A percentile compares a stretch with the other conserved stretches of the same genome.
Conservation (phyloP, 2,888 invertebrate species). For the Cepaea hortensis region DNA sequence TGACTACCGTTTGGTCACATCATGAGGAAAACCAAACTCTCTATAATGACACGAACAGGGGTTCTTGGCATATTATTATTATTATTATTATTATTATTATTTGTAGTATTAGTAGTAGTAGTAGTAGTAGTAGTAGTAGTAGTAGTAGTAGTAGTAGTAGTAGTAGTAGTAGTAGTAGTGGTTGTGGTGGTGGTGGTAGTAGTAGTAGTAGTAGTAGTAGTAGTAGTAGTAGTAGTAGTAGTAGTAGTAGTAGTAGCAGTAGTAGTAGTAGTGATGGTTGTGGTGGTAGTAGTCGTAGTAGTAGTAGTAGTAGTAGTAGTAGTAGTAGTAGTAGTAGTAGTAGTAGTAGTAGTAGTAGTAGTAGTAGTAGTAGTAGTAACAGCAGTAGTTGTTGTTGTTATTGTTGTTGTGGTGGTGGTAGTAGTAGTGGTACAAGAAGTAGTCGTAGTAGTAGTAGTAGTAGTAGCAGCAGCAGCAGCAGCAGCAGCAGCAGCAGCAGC, state of each 20-base stretch:
- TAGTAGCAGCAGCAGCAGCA: neutral
- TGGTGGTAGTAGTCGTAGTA: neutral
- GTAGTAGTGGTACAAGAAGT: neutral
- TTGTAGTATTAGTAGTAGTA: no score
- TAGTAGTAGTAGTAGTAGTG: neutral
- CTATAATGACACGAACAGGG: no score
- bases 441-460: neutral
- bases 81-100: no score
- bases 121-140: neutral
- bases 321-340: constrained; percentile 3
- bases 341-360: neutral
- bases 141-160: neutral
- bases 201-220: neutral
- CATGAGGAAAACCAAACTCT: no score
- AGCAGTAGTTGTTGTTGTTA: neutral
- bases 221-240: neutral
- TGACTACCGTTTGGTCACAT: no score
- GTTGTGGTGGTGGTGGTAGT: neutral
- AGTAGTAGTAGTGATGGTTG: no score
- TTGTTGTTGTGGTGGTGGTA: neutral
- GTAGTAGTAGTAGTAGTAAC: neutral
- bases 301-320: neutral
- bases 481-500: neutral
- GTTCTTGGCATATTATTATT: no score
- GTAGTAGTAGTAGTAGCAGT: neutral